Evolutionary conservation across 1,140 invertebrate species (phyloP).

Genomic region (Maconellicoccus hirsutus): DNA sequence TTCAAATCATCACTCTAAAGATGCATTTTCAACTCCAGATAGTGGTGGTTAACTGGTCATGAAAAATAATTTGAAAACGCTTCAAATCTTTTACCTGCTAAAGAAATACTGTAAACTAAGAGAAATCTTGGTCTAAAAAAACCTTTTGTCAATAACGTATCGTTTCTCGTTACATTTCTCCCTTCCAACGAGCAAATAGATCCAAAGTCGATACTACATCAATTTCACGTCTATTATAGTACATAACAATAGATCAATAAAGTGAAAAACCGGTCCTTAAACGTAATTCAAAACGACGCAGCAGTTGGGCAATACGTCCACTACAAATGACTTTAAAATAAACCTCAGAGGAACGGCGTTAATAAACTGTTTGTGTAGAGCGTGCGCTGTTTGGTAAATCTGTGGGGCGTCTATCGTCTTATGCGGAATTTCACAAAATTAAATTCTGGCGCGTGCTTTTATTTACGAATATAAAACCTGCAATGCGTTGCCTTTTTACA

Average conservation of each 20-base stretch:
- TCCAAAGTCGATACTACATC: neutral
- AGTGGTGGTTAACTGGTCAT: too few species aligned
- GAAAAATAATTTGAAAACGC: too few species aligned
- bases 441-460: constrained; percentile 1
- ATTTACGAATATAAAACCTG: neutral
- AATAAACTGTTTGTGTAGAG: neutral
- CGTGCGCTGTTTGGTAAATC: neutral
- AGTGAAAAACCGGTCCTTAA: neutral
- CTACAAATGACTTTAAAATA: constrained; percentile 3
- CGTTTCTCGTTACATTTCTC: too few species aligned
- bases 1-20: too few species aligned
- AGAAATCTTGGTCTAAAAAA: too few species aligned
- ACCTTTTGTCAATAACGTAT: too few species aligned
- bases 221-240: neutral
- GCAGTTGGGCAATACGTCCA: neutral
- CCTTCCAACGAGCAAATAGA: too few species aligned
- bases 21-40: too few species aligned
- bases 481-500: too few species aligned
- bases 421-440: neutral
- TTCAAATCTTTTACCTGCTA: too few species aligned
- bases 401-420: neutral
- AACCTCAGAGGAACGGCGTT: neutral
- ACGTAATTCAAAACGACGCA: neutral
- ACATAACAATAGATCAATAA: neutral
- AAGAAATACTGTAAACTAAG: too few species aligned